phyloP scores from a whole-genome alignment of 2,888 invertebrate species.

The Tachina grossa region DNA sequence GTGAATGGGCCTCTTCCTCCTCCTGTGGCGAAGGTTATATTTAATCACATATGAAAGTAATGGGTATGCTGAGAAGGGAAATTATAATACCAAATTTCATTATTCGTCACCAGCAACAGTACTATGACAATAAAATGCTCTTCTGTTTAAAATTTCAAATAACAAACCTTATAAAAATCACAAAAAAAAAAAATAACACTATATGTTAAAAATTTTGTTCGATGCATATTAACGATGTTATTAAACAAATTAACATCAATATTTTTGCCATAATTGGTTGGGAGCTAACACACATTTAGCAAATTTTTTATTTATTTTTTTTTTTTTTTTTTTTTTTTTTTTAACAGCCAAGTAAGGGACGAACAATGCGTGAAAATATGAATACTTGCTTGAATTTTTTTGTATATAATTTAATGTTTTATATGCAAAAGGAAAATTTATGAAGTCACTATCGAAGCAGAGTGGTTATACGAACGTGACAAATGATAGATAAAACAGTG shows the following conservation, averaged over 20 bases:
- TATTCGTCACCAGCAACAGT: background rate
- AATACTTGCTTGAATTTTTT: constrained; percentile 2
- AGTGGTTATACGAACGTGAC: constrained; percentile 41
- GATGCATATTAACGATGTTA: constrained; percentile 42
- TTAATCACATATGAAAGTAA: background rate
- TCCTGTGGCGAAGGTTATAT: background rate
- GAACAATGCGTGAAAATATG: background rate
- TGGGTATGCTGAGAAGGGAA: background rate
- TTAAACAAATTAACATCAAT: constrained; percentile 52
- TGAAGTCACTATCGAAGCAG: background rate
- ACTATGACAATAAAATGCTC: background rate
- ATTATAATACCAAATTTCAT: background rate
- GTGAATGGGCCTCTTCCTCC: background rate
- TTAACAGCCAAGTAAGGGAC: constrained; percentile 1
- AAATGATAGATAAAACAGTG: constrained; percentile 55
- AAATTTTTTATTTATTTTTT: background rate
- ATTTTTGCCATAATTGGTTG: constrained; percentile 20
- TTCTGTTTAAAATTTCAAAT: constrained; percentile 38
- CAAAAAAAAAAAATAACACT: background rate
- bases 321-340: constrained; percentile 7
- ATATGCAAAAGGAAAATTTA: background rate
- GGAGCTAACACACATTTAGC: constrained; percentile 2
- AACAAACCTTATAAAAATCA: background rate
- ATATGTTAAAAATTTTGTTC: constrained; percentile 15
- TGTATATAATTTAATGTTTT: background rate